These are phyloP conservation scores for Xyrichtys novacula DNA, from an alignment of 2,797 vertebrate species.

Conservation along the genomic window DNA sequence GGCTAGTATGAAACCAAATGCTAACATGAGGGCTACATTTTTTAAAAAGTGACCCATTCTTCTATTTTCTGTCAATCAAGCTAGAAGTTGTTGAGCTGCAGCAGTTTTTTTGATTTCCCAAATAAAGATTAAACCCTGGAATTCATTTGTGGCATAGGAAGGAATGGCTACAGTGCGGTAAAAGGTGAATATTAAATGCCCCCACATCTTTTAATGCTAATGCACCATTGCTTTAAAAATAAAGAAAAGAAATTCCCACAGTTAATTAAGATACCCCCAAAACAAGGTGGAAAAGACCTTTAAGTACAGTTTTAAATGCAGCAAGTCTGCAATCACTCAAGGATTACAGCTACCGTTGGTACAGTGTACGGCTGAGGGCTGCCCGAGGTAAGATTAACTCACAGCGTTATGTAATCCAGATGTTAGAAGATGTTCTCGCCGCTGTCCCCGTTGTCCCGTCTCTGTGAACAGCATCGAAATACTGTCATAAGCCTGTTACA, in stretches of 20 bases:
- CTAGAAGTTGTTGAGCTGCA: no score
- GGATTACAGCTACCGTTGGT: constrained; percentile 67
- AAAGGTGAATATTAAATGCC: not conserved
- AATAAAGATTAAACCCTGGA: no score
- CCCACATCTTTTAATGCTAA: constrained; percentile 1
- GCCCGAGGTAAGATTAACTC: constrained; percentile 73
- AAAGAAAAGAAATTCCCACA: constrained; percentile 35
- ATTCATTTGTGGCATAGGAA: not conserved
- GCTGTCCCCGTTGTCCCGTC: constrained; percentile 49
- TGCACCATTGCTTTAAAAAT: constrained; percentile 28
- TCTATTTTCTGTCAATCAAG: no score
- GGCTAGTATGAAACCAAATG: no score
- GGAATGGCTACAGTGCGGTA: not conserved
- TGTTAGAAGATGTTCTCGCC: constrained; percentile 58
- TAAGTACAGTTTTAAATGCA: constrained; percentile 53
- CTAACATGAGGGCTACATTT: no score
- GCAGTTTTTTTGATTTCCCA: no score
- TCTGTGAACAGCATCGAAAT: constrained; percentile 41
- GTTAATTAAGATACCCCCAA: constrained; percentile 56
- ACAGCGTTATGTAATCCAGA: constrained; percentile 67
- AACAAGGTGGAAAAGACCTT: constrained; percentile 35
- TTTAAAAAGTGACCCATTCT: no score
- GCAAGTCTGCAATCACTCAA: constrained; percentile 47
- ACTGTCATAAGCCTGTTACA: constrained; percentile 24
- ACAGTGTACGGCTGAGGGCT: constrained; percentile 54